Evolutionary conservation across 1,140 invertebrate genomes (phyloP).

Genomic region (Lethrus apterus): DNA sequence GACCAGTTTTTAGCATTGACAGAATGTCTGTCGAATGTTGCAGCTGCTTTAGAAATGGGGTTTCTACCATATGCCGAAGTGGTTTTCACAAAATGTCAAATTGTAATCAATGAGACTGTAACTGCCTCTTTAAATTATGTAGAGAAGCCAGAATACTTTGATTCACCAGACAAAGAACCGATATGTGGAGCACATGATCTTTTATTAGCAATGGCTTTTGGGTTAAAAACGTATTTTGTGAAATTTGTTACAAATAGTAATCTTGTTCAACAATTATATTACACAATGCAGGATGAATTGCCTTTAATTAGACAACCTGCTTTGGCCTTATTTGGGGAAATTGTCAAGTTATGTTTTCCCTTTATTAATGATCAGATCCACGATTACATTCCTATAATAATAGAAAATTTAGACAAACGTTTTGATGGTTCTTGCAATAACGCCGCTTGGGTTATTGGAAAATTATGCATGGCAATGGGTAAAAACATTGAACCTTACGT

Average conservation of each 20-base stretch:
- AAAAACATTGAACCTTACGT: constrained; percentile 30
- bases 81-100: constrained; percentile 90
- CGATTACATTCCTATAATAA: constrained; percentile 91
- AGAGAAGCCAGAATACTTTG: constrained; percentile 75
- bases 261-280: constrained; percentile 90
- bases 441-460: constrained; percentile 96
- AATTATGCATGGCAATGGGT: constrained; percentile 93
- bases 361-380: constrained; percentile 88
- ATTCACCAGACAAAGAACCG: constrained; percentile 95
- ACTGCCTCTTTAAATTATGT: constrained; percentile 70
- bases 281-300: constrained; percentile 96
- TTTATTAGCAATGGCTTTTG: constrained; percentile 89
- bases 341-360: constrained; percentile 96
- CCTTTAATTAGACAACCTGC: constrained; percentile 97
- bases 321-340: constrained; percentile 93
- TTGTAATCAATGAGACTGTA: constrained; percentile 91
- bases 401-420: constrained; percentile 94
- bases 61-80: constrained; percentile 97
- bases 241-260: constrained; percentile 85
- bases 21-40: constrained; percentile 95
- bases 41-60: constrained; percentile 89
- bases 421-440: constrained; percentile 99
- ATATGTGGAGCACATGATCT: constrained; percentile 98
- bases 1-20: constrained; percentile 96
- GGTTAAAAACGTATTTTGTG: constrained; percentile 89